phyloP scores from a whole-genome alignment of 2,888 invertebrate species.

The Trichacis sp. region DNA sequence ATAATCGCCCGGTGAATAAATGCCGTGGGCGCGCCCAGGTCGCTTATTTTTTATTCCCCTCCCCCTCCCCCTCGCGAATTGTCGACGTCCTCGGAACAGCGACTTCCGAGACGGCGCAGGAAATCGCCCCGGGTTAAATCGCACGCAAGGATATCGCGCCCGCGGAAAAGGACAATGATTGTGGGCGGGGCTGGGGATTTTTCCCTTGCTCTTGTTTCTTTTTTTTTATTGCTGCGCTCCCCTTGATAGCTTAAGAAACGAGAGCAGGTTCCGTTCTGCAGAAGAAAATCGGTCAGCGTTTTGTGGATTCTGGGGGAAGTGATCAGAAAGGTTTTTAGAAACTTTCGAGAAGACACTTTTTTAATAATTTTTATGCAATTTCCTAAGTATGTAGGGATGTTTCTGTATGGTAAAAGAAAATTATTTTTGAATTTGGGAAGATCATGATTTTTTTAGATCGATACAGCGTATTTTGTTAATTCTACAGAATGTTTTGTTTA shows the following conservation, averaged over 20 bases:
- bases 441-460: too few species aligned
- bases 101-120: constrained; percentile 25
- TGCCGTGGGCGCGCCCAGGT: constrained; percentile 15
- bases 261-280: constrained; percentile 10
- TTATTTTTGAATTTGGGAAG: too few species aligned
- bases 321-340: too few species aligned
- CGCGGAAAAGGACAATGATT: constrained; percentile 51
- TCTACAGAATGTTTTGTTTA: too few species aligned
- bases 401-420: too few species aligned
- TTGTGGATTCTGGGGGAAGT: too few species aligned
- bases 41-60: not conserved
- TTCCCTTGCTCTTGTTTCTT: constrained; percentile 42
- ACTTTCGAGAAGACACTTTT: too few species aligned
- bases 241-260: constrained; percentile 14
- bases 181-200: constrained; percentile 58
- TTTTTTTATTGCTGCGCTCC: constrained; percentile 12
- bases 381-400: too few species aligned
- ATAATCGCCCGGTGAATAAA: constrained; percentile 7
- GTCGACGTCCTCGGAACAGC: constrained; percentile 18
- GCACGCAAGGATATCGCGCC: constrained; percentile 15
- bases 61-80: not conserved
- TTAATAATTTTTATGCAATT: too few species aligned
- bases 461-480: too few species aligned
- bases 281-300: constrained; percentile 12
- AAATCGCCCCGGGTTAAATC: constrained; percentile 32